phyloP scores from a whole-genome alignment of 2,797 vertebrate genomes.

The Harpagifer antarcticus region DNA sequence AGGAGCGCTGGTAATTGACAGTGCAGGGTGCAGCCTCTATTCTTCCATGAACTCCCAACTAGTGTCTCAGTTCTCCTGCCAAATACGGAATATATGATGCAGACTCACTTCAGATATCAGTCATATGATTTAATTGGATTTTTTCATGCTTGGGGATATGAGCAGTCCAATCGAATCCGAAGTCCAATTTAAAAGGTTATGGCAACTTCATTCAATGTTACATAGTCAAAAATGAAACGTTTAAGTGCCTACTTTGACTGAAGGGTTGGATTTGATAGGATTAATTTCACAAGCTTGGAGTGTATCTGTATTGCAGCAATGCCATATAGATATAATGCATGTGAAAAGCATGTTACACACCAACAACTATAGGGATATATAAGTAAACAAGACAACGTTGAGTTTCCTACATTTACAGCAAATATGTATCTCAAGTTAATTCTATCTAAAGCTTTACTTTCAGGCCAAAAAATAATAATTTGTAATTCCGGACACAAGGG shows the following conservation, averaged over 20 bases:
- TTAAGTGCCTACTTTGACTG: neutral
- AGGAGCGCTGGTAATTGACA: conserved; percentile 49
- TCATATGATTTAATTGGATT: neutral
- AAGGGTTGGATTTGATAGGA: neutral
- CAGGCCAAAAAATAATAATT: no score
- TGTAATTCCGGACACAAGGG: no score
- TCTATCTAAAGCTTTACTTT: no score
- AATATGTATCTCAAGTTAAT: neutral
- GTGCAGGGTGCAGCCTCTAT: conserved; percentile 31
- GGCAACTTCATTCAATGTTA: neutral
- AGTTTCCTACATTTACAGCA: neutral
- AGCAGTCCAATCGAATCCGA: neutral
- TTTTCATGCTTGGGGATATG: no score
- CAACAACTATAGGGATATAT: no score
- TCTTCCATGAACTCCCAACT: conserved; percentile 26
- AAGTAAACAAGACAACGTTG: neutral
- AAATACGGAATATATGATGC: neutral
- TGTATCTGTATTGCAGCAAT: neutral
- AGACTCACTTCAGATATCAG: neutral
- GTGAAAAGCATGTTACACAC: neutral
- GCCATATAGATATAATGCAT: neutral
- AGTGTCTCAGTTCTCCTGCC: neutral
- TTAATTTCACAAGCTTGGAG: neutral
- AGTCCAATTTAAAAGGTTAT: neutral
- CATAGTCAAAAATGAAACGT: neutral